Percentiles rank a stretch among this genome's conserved stretches.
These are phyloP conservation scores for Pristiophorus japonicus DNA, from an alignment of 2,113 vertebrate species.

Conservation along the genomic window DNA sequence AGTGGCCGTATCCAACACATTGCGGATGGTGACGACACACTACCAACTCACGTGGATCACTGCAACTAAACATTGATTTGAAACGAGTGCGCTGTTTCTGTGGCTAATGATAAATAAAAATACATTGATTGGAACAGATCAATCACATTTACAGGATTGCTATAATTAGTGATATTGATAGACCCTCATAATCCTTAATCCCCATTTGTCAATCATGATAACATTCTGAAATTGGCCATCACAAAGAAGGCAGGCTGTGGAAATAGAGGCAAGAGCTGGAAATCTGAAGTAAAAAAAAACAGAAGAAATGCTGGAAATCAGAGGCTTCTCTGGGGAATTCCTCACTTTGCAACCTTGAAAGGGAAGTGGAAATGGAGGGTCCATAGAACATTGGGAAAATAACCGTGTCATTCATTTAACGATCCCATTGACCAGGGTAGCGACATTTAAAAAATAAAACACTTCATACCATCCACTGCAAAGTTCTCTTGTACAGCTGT, in stretches of 20 bases:
- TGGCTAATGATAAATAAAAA: neutral
- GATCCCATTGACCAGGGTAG: neutral
- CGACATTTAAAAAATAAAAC: neutral
- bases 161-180: neutral
- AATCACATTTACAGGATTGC: neutral
- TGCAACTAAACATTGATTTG: neutral
- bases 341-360: too few species aligned
- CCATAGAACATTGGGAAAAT: neutral
- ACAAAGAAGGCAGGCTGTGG: neutral
- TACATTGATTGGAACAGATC: neutral
- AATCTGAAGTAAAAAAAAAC: too few species aligned
- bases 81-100: neutral
- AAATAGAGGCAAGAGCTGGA: too few species aligned
- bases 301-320: too few species aligned
- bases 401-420: neutral
- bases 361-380: neutral
- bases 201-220: neutral
- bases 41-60: neutral
- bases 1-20: neutral
- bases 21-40: too few species aligned
- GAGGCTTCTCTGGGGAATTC: too few species aligned
- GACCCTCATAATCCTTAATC: neutral
- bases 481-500: neutral
- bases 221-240: neutral
- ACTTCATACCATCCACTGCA: neutral